Evolutionary conservation across 1,140 invertebrate genomes (phyloP).

Genomic region (Venturia canescens): DNA sequence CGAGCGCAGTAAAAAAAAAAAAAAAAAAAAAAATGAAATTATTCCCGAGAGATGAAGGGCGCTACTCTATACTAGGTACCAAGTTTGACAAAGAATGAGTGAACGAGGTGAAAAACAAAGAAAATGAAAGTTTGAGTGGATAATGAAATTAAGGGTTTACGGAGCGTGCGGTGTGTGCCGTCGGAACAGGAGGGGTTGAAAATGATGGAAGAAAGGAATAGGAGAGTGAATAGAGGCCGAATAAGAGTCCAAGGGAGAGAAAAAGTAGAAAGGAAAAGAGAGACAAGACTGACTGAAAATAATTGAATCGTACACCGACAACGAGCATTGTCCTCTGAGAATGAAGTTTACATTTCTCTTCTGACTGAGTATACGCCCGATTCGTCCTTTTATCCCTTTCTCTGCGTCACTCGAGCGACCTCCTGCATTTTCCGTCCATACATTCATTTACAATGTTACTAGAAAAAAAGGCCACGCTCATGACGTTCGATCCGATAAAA

Average conservation of each 20-base stretch:
- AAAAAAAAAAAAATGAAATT: not conserved
- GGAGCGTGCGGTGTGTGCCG: slow-evolving; percentile 6
- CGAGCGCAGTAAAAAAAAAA: not conserved
- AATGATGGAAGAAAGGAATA: slow-evolving; percentile 62
- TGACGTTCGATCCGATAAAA: not conserved
- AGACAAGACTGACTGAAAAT: slow-evolving; percentile 67
- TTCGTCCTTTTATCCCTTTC: slow-evolving; percentile 45
- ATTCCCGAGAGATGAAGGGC: not conserved
- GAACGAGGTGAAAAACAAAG: slow-evolving; percentile 38
- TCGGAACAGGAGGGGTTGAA: slow-evolving; percentile 25
- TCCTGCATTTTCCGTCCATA: not conserved
- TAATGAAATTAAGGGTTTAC: slow-evolving; percentile 54
- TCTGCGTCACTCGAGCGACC: not conserved
- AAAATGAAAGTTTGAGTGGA: slow-evolving; percentile 32
- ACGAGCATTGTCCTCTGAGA: slow-evolving; percentile 68
- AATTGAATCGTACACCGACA: slow-evolving; percentile 71
- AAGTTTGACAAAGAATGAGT: slow-evolving; percentile 26
- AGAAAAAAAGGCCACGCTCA: not conserved
- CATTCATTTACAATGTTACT: not conserved
- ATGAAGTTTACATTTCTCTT: slow-evolving; percentile 71
- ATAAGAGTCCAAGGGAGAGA: slow-evolving; percentile 48
- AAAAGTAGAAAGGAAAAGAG: slow-evolving; percentile 43
- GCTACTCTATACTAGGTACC: not conserved
- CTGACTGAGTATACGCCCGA: slow-evolving; percentile 38
- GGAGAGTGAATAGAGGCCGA: slow-evolving; percentile 53